Percentiles rank a stretch among this genome's conserved stretches.
These are phyloP conservation scores for Caloenas nicobarica DNA, from an alignment of 2,113 vertebrate species.

Conservation along the genomic window DNA sequence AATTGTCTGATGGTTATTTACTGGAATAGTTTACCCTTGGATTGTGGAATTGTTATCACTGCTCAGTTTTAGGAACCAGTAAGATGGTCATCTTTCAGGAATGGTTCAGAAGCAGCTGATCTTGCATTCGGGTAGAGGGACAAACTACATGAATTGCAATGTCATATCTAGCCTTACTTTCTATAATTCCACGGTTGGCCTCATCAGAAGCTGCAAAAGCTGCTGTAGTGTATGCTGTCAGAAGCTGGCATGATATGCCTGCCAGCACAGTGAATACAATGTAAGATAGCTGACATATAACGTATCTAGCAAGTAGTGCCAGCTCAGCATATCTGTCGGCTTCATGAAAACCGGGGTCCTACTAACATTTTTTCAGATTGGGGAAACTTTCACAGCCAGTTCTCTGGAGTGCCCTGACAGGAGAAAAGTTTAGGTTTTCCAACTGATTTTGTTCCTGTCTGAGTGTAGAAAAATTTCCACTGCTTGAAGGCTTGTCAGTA, in stretches of 20 bases:
- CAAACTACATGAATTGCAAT: background rate
- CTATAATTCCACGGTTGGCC: background rate
- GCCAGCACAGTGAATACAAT: background rate
- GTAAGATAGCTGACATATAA: background rate
- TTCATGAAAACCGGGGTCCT: background rate
- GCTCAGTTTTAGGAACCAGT: background rate
- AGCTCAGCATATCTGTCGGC: background rate
- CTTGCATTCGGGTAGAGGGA: background rate
- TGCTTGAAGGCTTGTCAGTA: background rate
- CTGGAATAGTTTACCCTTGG: background rate
- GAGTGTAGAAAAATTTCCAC: background rate
- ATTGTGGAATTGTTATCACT: background rate
- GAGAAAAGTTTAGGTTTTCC: background rate
- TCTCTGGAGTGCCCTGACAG: background rate
- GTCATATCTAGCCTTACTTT: background rate
- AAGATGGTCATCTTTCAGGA: background rate
- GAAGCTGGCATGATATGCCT: background rate
- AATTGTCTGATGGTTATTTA: background rate
- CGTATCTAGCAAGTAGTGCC: background rate
- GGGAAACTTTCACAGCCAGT: fast-evolving
- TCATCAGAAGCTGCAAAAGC: background rate
- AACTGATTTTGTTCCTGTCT: background rate
- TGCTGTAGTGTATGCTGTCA: background rate
- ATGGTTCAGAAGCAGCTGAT: background rate
- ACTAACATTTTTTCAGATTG: background rate